phyloP scores from a whole-genome alignment of 2,113 vertebrate genomes.

The Beaufortia kweichowensis region DNA sequence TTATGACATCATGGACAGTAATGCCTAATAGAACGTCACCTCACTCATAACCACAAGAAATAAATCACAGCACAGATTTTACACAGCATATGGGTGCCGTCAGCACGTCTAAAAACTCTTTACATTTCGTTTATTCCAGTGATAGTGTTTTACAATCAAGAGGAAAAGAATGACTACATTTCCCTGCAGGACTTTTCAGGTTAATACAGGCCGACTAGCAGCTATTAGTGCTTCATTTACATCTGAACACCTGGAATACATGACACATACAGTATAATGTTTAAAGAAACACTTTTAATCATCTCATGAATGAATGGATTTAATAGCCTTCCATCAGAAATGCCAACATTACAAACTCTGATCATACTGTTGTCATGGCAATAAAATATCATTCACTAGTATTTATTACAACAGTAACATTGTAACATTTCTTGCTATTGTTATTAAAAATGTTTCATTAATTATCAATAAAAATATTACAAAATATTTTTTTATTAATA shows the following conservation, averaged over 20 bases:
- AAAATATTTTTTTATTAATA: too few relatives aligned
- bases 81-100: slow-evolving; percentile 67
- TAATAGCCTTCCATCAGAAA: neutral
- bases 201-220: slow-evolving; percentile 33
- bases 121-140: slow-evolving; percentile 61
- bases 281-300: neutral
- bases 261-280: neutral
- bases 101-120: slow-evolving; percentile 65
- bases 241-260: neutral
- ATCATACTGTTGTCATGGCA: neutral
- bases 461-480: too few relatives aligned
- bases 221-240: slow-evolving; percentile 23
- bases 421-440: too few relatives aligned
- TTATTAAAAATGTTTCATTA: too few relatives aligned
- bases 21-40: slow-evolving; percentile 69
- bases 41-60: slow-evolving; percentile 66
- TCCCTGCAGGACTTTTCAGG: slow-evolving; percentile 63
- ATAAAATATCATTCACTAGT: neutral
- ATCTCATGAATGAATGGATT: neutral
- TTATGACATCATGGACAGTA: slow-evolving; percentile 69
- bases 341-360: neutral
- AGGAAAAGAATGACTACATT: slow-evolving; percentile 73
- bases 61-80: slow-evolving; percentile 68
- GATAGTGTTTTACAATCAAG: slow-evolving; percentile 72
- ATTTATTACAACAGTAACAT: too few relatives aligned